Base-by-base conservation (phyloP, 2,888 invertebrate species). In the Epirrita christyi region DNA sequence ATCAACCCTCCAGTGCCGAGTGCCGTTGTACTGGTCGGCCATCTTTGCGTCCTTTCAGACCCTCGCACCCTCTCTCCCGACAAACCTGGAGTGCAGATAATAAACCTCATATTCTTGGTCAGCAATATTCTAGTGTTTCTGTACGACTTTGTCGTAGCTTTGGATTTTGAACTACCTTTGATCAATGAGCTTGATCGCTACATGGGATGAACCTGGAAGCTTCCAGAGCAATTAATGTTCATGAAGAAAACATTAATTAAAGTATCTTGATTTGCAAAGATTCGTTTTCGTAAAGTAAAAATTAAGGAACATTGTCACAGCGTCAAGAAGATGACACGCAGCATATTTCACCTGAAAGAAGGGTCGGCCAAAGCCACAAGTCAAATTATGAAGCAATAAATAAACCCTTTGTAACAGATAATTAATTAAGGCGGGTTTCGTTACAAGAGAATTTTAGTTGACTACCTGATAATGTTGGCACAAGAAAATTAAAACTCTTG, bases 1-100 rank as follows among this genome's bases (percentile, higher is more conserved):
- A 52, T 81, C 0, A 66, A 70, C 1, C 80, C 87, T 5, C 88
- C 88, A 0, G n/a, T 84, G 0, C 82, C 90, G 1, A 90, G 88
- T 54, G 85, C 78, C 1, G 58, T 89, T 13, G 85, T 90, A 3
- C 69, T 90, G 27, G 29, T 86, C 1, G 90, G 90, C 0, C 83
- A 91, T 58, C 59, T 89, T 0, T 82, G 75, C 13, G 82, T 85
- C 0, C 73, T 90, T 4, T 66, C 78, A 0, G 81, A 86, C 57
- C 82, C 85, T 1, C 74, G 76, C 5, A 66, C 73, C 0, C 64
- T 85, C 2, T 75, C 80, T 1, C 49, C 75, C 0, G 75, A 72
- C 0, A 71, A 75, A 9, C 82, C 82, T 1, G 76, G 64, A 37
- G 70, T 80, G 1, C 82, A 79, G 61, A 44, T 78, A 15, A 63